Percentiles rank a stretch among this genome's conserved stretches.
Conservation (phyloP, 2,113 vertebrate genomes). For the Phocoena sinus region DNA sequence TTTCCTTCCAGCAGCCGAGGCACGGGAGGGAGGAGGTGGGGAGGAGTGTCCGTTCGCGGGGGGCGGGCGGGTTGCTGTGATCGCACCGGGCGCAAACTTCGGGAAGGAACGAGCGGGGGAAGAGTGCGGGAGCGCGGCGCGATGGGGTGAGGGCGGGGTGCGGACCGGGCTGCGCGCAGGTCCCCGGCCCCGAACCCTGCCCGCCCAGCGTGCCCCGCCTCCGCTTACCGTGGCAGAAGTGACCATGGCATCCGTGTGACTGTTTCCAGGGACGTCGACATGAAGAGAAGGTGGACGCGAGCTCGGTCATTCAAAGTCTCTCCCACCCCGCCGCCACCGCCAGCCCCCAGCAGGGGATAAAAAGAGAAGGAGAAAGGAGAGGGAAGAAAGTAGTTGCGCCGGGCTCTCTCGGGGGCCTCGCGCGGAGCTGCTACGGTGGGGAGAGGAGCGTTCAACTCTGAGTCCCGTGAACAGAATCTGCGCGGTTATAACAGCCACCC, state of each 20-base stretch:
- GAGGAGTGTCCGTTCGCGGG: background rate
- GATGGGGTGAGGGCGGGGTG: constrained; percentile 25
- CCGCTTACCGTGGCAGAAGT: constrained; percentile 96
- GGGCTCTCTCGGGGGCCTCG: constrained; percentile 75
- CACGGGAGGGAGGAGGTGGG: background rate
- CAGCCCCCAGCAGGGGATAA: constrained; percentile 39
- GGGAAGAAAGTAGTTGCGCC: constrained; percentile 76
- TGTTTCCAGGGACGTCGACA: constrained; percentile 95
- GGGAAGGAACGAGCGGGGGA: background rate
- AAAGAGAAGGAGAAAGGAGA: background rate
- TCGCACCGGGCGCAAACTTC: constrained; percentile 56
- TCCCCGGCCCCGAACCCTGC: constrained; percentile 31
- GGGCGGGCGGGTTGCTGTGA: background rate
- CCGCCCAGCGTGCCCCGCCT: constrained; percentile 54
- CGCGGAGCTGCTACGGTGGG: constrained; percentile 78
- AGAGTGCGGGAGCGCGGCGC: constrained; percentile 1
- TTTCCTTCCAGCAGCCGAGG: constrained; percentile 2
- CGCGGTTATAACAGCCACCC: constrained; percentile 88
- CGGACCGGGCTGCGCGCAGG: background rate
- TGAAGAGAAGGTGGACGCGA: constrained; percentile 91
- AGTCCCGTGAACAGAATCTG: constrained; percentile 86
- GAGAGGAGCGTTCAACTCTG: constrained; percentile 85
- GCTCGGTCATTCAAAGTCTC: constrained; percentile 89
- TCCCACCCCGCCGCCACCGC: constrained; percentile 64
- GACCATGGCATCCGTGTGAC: constrained; percentile 98